phyloP scores from a whole-genome alignment of 2,113 vertebrate genomes.

The Pagrus major region DNA sequence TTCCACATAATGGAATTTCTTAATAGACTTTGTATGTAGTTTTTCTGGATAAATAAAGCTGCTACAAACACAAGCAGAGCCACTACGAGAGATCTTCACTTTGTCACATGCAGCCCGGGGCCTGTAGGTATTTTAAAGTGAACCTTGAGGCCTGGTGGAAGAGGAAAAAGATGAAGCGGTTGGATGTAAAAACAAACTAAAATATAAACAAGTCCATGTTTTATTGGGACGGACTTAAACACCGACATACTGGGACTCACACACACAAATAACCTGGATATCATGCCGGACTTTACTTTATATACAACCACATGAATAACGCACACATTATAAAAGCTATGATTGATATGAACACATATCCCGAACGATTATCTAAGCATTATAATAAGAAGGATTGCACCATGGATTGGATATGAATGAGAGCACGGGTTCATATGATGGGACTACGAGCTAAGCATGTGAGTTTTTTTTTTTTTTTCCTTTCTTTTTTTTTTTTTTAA shows the following conservation, averaged over 20 bases:
- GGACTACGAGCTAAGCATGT: slow-evolving; percentile 70
- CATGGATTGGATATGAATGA: slow-evolving; percentile 68
- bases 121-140: not conserved
- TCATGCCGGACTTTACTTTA: slow-evolving; percentile 78
- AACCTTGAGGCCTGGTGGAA: not conserved
- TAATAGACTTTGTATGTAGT: not conserved
- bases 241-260: slow-evolving; percentile 68
- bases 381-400: slow-evolving; percentile 74
- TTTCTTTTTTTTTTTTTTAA: too few species aligned
- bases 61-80: not conserved
- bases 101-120: not conserved
- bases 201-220: slow-evolving; percentile 72
- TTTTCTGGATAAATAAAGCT: not conserved
- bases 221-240: slow-evolving; percentile 79
- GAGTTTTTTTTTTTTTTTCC: too few species aligned
- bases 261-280: slow-evolving; percentile 68
- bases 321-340: slow-evolving; percentile 75
- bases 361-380: slow-evolving; percentile 78
- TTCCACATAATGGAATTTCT: not conserved
- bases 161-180: not conserved
- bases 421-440: slow-evolving; percentile 63
- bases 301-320: slow-evolving; percentile 81
- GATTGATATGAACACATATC: slow-evolving; percentile 73
- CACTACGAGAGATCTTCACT: not conserved
- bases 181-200: not conserved